Conservation (phyloP, 2,113 vertebrate genomes). For the Trichechus manatus region DNA sequence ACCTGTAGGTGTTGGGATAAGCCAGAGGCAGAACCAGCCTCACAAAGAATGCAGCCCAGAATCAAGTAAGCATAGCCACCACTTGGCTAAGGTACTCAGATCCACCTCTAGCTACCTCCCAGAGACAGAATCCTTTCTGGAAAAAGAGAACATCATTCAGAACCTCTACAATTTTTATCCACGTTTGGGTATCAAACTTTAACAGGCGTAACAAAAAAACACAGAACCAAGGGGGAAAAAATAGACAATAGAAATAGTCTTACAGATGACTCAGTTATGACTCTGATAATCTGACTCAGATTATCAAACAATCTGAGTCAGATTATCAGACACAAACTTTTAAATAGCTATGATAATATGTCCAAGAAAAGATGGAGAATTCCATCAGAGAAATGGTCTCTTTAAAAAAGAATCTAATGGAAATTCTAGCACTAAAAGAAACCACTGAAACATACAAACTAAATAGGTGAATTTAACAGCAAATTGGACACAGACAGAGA, state of each 20-base stretch:
- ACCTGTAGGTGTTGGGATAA: not conserved
- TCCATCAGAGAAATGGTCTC: not conserved
- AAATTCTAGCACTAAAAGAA: constrained; percentile 19
- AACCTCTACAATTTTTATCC: not conserved
- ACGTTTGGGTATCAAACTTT: not conserved
- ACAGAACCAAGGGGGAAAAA: not conserved
- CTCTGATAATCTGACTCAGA: not conserved
- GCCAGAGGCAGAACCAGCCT: not conserved
- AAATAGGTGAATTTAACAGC: not conserved
- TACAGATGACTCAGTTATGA: not conserved
- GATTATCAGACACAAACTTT: not conserved
- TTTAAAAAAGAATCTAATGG: not conserved
- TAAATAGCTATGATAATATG: not conserved
- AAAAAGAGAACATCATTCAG: not conserved
- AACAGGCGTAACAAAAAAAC: not conserved
- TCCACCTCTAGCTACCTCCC: not conserved
- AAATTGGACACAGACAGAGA: not conserved
- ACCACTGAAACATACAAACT: not conserved
- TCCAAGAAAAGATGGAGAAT: not conserved
- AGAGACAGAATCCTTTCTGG: not conserved
- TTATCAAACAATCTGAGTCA: not conserved
- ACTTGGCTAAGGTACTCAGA: too few relatives aligned
- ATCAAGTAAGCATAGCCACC: not conserved
- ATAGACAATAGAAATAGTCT: not conserved
- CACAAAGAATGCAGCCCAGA: not conserved